phyloP scores from a whole-genome alignment of 2,888 invertebrate genomes.

The Nasonia oneida region DNA sequence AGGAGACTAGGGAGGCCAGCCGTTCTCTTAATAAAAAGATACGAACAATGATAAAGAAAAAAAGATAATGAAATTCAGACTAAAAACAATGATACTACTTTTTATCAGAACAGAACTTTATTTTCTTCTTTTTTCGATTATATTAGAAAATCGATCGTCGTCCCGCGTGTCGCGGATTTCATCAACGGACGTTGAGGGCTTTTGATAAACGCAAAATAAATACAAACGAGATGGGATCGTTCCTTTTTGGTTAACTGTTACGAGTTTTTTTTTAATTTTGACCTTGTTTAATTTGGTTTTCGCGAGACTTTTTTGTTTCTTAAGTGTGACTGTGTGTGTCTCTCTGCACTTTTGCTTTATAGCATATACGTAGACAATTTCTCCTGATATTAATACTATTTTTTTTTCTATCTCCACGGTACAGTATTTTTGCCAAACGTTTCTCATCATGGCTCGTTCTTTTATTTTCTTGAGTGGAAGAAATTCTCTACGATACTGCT shows the following conservation, averaged over 20 bases:
- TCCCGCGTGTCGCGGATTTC: constrained; percentile 53
- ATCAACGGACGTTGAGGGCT: constrained; percentile 52
- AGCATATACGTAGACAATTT: constrained; percentile 53
- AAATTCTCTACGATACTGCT: constrained; percentile 51
- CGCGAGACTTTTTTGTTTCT: constrained; percentile 60
- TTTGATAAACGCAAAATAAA: constrained; percentile 32
- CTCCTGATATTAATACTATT: constrained; percentile 54
- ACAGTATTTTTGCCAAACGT: constrained; percentile 32
- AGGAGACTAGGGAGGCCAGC: constrained; percentile 78
- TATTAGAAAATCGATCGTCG: constrained; percentile 60
- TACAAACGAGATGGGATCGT: constrained; percentile 47
- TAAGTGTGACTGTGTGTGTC: constrained; percentile 64
- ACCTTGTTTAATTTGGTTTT: constrained; percentile 53
- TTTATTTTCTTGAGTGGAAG: background rate
- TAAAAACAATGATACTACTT: constrained; percentile 29
- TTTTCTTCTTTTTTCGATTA: constrained; percentile 65
- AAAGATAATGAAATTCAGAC: constrained; percentile 26
- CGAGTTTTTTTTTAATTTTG: constrained; percentile 24
- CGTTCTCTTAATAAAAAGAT: constrained; percentile 69
- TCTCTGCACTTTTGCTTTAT: constrained; percentile 63
- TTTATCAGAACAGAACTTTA: constrained; percentile 48
- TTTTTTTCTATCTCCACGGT: constrained; percentile 29
- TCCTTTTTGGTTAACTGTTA: constrained; percentile 40
- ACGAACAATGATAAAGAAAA: constrained; percentile 19
- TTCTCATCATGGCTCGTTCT: background rate